Evolutionary conservation across 2,888 invertebrate genomes (phyloP).

Genomic region (Drosophila meridionalis): DNA sequence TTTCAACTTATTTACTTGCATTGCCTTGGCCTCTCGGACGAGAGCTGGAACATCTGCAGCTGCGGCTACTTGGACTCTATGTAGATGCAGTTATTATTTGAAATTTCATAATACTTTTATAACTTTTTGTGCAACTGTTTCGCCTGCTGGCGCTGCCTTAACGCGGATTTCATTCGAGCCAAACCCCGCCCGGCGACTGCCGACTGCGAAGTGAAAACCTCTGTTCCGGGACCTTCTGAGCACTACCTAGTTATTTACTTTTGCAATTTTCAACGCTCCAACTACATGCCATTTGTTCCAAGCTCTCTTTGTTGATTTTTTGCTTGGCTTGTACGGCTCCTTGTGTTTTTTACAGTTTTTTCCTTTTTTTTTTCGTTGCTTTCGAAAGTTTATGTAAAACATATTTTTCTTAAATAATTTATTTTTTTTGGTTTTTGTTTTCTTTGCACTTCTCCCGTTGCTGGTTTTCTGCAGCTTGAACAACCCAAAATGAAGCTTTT

Average conservation of each 20-base stretch:
- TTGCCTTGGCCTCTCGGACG: slow-evolving; percentile 27
- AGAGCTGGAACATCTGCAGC: slow-evolving; percentile 20
- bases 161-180: slow-evolving; percentile 71
- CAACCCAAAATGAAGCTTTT: slow-evolving; percentile 79
- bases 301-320: slow-evolving; percentile 50
- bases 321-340: slow-evolving; percentile 13
- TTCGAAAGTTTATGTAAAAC: slow-evolving; percentile 73
- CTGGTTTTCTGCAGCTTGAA: slow-evolving; percentile 76
- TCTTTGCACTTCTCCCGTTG: slow-evolving; percentile 32
- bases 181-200: neutral
- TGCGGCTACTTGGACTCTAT: slow-evolving; percentile 37
- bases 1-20: slow-evolving; percentile 67
- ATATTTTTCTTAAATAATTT: slow-evolving; percentile 81
- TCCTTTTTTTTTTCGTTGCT: slow-evolving; percentile 7
- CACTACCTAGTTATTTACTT: slow-evolving; percentile 68
- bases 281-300: slow-evolving; percentile 77
- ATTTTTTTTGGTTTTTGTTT: slow-evolving; percentile 68
- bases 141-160: slow-evolving; percentile 58
- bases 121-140: slow-evolving; percentile 76
- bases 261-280: slow-evolving; percentile 78
- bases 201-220: slow-evolving; percentile 19
- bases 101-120: slow-evolving; percentile 79
- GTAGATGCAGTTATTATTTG: slow-evolving; percentile 76
- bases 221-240: slow-evolving; percentile 20
- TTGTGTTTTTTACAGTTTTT: neutral